Evolutionary conservation across 2,113 vertebrate species (phyloP).

Genomic region (Ceratotherium simum): DNA sequence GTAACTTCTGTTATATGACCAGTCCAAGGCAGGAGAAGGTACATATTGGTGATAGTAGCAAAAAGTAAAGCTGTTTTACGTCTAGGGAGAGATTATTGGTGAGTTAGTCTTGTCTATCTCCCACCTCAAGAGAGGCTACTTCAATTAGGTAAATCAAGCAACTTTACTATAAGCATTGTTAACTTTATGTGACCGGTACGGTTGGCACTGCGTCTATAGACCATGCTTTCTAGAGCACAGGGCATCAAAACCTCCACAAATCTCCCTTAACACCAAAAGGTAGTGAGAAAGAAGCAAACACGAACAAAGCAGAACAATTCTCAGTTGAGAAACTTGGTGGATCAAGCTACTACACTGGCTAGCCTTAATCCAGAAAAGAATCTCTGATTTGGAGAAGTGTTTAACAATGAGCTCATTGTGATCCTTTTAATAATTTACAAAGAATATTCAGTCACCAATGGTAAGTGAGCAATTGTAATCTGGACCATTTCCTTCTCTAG

Average conservation of each 20-base stretch:
- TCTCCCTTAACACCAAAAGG: background rate
- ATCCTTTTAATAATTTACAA: slow-evolving; percentile 50
- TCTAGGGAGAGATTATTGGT: background rate
- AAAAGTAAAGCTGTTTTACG: background rate
- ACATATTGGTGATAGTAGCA: background rate
- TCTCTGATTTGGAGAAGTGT: background rate
- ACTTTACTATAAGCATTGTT: background rate
- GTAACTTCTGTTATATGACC: background rate
- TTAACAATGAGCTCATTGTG: background rate
- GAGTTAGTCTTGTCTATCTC: background rate
- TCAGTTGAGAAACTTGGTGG: background rate
- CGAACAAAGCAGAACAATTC: background rate
- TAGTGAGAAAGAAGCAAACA: background rate
- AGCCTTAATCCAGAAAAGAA: slow-evolving; percentile 15
- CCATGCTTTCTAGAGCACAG: background rate
- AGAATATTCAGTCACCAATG: background rate
- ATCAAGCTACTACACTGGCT: background rate
- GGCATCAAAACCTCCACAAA: background rate
- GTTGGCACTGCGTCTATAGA: background rate
- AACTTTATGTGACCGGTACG: background rate
- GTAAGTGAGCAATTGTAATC: background rate
- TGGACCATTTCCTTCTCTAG: slow-evolving; percentile 8
- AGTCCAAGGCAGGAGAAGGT: background rate
- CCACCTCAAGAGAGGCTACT: background rate
- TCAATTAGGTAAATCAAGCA: background rate